Conservation (phyloP, 2,113 vertebrate species). For the Dasyornis broadbenti region DNA sequence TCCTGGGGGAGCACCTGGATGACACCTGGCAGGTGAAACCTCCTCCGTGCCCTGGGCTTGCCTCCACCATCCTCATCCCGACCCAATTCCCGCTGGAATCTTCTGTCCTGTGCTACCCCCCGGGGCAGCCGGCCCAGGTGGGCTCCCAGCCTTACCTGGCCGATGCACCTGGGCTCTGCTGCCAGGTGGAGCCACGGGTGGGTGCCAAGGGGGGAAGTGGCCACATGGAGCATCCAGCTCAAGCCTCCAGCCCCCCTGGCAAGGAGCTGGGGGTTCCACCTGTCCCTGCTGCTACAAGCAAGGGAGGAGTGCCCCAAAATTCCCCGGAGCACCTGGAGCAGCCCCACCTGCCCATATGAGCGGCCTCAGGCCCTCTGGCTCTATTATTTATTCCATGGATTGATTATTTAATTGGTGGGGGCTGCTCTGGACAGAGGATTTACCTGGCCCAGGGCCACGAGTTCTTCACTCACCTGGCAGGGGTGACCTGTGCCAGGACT, state of each 20-base stretch:
- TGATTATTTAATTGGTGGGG: neutral
- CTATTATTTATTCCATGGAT: neutral
- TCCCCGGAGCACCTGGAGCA: neutral
- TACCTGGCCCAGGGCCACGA: neutral
- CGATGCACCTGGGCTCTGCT: slow-evolving; percentile 80
- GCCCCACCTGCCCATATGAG: neutral
- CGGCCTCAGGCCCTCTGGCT: neutral
- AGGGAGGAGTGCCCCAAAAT: neutral
- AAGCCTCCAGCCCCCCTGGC: neutral
- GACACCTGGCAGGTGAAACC: neutral
- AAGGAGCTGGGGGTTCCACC: neutral
- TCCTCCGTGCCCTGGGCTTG: slow-evolving; percentile 22
- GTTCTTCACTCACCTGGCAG: neutral
- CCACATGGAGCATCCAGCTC: neutral
- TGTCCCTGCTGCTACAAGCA: neutral
- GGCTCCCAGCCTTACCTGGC: slow-evolving; percentile 75
- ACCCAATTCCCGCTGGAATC: slow-evolving; percentile 83
- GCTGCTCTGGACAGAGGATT: neutral
- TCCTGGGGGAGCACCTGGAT: slow-evolving; percentile 76
- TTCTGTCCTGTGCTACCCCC: slow-evolving; percentile 84
- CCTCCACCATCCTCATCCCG: slow-evolving; percentile 82
- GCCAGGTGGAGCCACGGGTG: slow-evolving; percentile 80
- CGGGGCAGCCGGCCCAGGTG: slow-evolving; percentile 51
- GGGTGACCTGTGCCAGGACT: neutral
- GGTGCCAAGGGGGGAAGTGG: slow-evolving; percentile 45